Base-by-base conservation (phyloP, 2,797 vertebrate genomes). In the Cottoperca gobio region DNA sequence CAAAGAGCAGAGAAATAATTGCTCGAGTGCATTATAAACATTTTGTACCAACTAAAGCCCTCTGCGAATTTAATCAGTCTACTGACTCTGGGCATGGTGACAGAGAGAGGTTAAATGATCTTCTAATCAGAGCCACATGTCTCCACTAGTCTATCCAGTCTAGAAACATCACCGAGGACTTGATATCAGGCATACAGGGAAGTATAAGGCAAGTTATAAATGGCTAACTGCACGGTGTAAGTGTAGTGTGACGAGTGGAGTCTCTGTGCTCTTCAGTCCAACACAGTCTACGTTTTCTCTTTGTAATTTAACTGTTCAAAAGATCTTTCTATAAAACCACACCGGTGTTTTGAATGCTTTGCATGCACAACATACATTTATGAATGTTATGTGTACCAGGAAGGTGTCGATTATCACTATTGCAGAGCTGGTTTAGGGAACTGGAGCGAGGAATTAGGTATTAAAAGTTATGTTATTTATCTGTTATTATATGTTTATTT, bases 81-180 rank as follows among this genome's bases (percentile, higher is more conserved):
- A 60, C 90, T 78, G 83, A 88, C 81, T 92, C 92, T 88, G 92
- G 93, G 92, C 89, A 91, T 54, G 78, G 82, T 78, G 91, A 91
- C 91, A 93, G 87, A 85, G 75, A 81, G 85, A 90, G 90, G 87
- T 90, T 90, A 91, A 93, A 91, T 75, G 81, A 88, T 90, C 72
- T 59, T 81, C 85, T 94, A 94, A 95, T 94, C 92, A 93, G 84
- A 94, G 85, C 92, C 94, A 95, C 79, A 93, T 95, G 94, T 88
- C 88, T 91, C 73, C 88, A 89, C 82, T 81, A 76, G 86, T 88
- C 88, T 90, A 87, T 84, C 86, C 86, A 54, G 81, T 88, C 73
- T 72, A 85, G 84, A 87, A 79, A 86, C 86, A 88, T 86, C 88
- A 86, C 90, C 43, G 49, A 73, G 53, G 78, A 67, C 78, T 90